Evolutionary conservation across 2,888 invertebrate species (phyloP), one percentile per base, ranked within the genome.

Genomic region (Syritta pipiens): DNA sequence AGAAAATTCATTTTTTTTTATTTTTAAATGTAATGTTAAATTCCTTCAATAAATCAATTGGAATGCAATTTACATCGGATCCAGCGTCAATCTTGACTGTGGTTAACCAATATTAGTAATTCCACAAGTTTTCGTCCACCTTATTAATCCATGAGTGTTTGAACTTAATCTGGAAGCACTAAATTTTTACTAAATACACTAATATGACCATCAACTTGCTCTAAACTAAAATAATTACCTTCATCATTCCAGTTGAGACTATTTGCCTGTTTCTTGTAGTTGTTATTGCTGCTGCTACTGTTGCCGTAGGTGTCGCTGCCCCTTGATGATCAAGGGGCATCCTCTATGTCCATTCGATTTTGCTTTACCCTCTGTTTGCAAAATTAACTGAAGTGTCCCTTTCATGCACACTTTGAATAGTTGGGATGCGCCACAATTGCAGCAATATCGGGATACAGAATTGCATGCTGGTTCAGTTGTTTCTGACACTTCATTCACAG

Each of bases 1-100:
- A 44, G 17, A n/a, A 35, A 81, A 59, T 19, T 74, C 63, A 44
- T 26, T 44, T 67, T 14, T n/a, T n/a, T n/a, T n/a, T n/a, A n/a
- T 75, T 65, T 71, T 10, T 48, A 19, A 30, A 42, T 7, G n/a
- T 9, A 10, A 46, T 4, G 48, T 76, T 35, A 40, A 48, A 12
- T 59, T 48, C 59, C 20, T 55, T 68, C 0, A 59, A 28, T 12
- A 59, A 48, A n/a, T 37, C 57, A 20, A 68, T 17, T 5, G 68
- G 57, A 5, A 57, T 46, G 12, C 57, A 68, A 48, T 68, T 57
- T 4, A 57, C 57, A 24, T 68, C 57, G 6, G 68, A 42, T 20
- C 68, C 68, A 42, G 68, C 44, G 55, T 67, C 67, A 9, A 37
- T 53, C 22, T 53, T 35, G 14, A 37, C 22, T 37, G 12, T 53